phyloP scores from a whole-genome alignment of 2,797 vertebrate genomes.

The Cuculus canorus region DNA sequence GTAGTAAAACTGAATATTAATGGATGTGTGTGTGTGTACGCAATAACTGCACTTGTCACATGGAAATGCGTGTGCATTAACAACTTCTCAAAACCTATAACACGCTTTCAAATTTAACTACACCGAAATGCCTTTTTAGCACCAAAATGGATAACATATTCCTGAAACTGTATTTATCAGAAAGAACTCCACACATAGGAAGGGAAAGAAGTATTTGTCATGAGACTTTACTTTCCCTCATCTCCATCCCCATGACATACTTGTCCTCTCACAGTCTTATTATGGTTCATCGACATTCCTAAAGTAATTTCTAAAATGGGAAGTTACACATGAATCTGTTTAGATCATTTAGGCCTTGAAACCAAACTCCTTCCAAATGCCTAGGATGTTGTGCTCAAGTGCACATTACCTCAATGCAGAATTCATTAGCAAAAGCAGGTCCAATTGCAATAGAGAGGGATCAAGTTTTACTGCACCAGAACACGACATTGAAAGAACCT shows the following conservation, averaged over 20 bases:
- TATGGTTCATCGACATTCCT: not conserved
- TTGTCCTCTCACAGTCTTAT: not conserved
- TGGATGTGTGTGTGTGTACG: not conserved
- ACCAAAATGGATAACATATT: not conserved
- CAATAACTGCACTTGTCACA: not conserved
- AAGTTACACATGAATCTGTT: not conserved
- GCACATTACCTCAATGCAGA: not conserved
- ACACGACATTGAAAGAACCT: not conserved
- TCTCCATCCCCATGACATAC: not conserved
- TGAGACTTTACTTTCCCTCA: not conserved
- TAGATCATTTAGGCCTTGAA: not conserved
- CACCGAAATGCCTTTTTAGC: not conserved
- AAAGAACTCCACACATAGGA: not conserved
- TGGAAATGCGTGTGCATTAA: not conserved
- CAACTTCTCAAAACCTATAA: not conserved
- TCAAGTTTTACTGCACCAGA: not conserved
- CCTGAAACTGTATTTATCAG: not conserved
- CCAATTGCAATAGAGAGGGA: not conserved
- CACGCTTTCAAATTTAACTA: not conserved
- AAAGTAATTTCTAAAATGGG: not conserved
- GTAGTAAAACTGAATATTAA: fast-evolving
- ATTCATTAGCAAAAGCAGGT: not conserved
- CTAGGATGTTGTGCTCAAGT: not conserved
- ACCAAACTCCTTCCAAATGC: not conserved
- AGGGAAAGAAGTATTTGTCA: not conserved